These are phyloP conservation scores for Machimus atricapillus DNA, from an alignment of 2,888 invertebrate species.

Conservation along the genomic window DNA sequence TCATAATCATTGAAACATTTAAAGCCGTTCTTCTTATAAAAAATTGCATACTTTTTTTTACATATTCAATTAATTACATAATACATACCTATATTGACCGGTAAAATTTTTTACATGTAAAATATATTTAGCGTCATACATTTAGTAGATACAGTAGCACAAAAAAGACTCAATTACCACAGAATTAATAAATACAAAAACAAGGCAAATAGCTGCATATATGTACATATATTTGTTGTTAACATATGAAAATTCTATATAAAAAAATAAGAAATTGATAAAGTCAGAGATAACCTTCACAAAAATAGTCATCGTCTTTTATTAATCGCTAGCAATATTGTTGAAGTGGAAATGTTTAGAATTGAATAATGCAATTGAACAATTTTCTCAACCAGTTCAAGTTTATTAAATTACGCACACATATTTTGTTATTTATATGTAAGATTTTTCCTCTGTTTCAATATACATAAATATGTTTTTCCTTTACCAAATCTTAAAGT, in stretches of 20 bases:
- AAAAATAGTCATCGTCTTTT: background rate
- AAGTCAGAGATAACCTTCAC: background rate
- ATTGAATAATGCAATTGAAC: background rate
- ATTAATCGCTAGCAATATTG: background rate
- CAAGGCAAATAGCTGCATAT: background rate
- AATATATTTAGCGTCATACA: too few relatives aligned
- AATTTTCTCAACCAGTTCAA: background rate
- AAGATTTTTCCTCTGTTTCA: background rate
- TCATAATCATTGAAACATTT: too few relatives aligned
- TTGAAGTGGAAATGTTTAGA: background rate
- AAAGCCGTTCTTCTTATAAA: too few relatives aligned
- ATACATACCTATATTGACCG: too few relatives aligned
- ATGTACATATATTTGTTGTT: background rate
- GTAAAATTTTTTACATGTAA: too few relatives aligned
- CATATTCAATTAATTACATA: too few relatives aligned
- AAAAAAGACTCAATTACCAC: too few relatives aligned
- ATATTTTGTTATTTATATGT: background rate
- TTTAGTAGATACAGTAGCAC: too few relatives aligned
- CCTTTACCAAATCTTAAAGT: too few relatives aligned
- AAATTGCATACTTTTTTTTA: too few relatives aligned
- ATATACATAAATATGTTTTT: too few relatives aligned
- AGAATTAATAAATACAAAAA: too few relatives aligned
- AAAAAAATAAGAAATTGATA: background rate
- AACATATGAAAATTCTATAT: background rate
- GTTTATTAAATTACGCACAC: background rate